Evolutionary conservation across 1,140 invertebrate genomes (phyloP), one percentile per base, ranked within the genome.

Genomic region (Drosophila mayri): DNA sequence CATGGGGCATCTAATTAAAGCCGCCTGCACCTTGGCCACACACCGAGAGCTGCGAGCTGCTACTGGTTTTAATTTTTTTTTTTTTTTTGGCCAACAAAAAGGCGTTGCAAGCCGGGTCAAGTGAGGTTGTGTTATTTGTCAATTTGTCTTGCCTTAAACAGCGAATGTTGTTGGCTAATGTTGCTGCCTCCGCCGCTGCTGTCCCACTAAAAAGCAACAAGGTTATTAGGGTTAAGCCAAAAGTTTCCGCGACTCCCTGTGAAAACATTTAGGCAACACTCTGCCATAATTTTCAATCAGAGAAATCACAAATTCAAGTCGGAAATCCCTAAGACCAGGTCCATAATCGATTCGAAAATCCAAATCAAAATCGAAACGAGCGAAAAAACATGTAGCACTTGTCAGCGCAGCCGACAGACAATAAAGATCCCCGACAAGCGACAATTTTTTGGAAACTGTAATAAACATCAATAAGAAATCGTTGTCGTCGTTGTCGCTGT

Each of bases 81-180:
- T 22, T 50, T 50, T 73, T 67, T 72, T 60, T 72, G 68, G 73
- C 37, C 58, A 61, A 65, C 80, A 78, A 65, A 86, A 71, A 88
- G 84, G 85, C 84, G 85, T 88, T 88, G 63, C 66, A 60, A 79
- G 66, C 16, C 35, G 55, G 85, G 85, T 90, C 84, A 90, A 90
- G 85, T 85, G 85, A 90, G 85, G 85, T 85, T 85, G 79, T 90
- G 85, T 90, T 90, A 90, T 90, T 90, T 90, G 85, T 90, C 85
- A 90, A 90, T 90, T 90, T 90, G 85, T 90, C 83, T 85, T 79
- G 71, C 70, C 81, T 81, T 84, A 87, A 88, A 49, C 54, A 74
- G 80, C 79, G 43, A 57, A 79, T 63, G 79, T 44, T 63, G 67
- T 47, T 38, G 52, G 14, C 52, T 40, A 55, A 55, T 55, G 66